Base-by-base conservation (phyloP, 2,113 vertebrate genomes). In the Manacus vitellinus region DNA sequence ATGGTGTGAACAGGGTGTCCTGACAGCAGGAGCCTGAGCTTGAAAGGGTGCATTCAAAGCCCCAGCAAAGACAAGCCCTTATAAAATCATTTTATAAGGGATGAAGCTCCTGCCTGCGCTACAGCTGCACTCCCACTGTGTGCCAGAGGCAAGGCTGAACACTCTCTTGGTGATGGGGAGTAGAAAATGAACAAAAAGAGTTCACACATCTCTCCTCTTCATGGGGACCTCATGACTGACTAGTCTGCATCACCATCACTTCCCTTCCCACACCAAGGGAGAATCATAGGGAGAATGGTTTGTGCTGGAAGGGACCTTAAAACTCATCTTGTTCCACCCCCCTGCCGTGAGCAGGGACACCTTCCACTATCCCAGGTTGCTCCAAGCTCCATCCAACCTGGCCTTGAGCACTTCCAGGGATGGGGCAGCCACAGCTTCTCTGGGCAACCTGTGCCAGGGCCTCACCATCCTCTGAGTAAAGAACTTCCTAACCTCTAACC, bases 291-390 rank as follows among this genome's bases (percentile, higher is more conserved):
- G 25, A 51, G 43, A 44, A 33, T 21, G 31, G 41, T 77, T 63
- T 77, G 49, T 22, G 14, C 16, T 33, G 31, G 14, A 43, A 70
- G 12, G 6, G 56, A 49, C 27, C 31, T 62, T 28, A 37, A 63
- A 84, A 2, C 6, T 4, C 41, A 51, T 44, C 31, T 63, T 0
- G 0, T 49, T 56, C 14, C 56, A 77, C 4, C 3, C 8, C 27
- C 25, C 9, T 90, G 79, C 21, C 47, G 41, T 33, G 55, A 28
- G 15, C 47, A 70, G 63, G 47, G 56, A 63, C 14, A 33, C 8
- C 30, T 56, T 56, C 31, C 25, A 43, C 14, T n/a, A 33, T 1
- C 4, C 8, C 35, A 70, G 25, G 14, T 1, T 83, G 17, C 25
- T 55, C 41, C 41, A 55, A 75, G n/a, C 14, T 10, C 71, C 0